Evolutionary conservation across 2,113 vertebrate genomes (phyloP).

Genomic region (Corynorhinus townsendii): DNA sequence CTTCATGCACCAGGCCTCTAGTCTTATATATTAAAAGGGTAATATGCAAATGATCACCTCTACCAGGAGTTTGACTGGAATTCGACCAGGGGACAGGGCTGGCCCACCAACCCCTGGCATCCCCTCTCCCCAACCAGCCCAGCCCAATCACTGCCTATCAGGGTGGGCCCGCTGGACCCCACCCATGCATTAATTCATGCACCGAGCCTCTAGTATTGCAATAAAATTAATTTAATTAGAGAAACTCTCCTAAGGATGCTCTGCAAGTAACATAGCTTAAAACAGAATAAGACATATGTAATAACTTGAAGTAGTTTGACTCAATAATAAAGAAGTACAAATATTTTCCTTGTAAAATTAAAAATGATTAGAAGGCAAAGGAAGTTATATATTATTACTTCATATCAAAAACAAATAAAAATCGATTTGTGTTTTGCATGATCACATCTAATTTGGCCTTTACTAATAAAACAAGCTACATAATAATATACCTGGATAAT

Average conservation of each 20-base stretch:
- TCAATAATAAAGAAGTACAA: not conserved
- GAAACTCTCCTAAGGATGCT: not conserved
- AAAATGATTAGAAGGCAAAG: not conserved
- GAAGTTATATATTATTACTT: not conserved
- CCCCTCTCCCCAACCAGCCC: too few species aligned
- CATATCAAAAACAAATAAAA: not conserved
- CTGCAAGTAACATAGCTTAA: not conserved
- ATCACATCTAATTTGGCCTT: not conserved
- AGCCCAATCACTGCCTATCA: too few species aligned
- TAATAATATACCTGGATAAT: not conserved
- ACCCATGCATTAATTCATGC: too few species aligned
- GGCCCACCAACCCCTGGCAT: too few species aligned
- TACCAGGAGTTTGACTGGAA: too few species aligned
- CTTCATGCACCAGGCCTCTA: too few species aligned
- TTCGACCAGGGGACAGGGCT: too few species aligned
- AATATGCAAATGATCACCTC: too few species aligned
- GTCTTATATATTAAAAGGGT: too few species aligned
- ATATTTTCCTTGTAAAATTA: not conserved
- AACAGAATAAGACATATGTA: not conserved
- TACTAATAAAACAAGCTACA: not conserved
- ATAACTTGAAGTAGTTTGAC: not conserved
- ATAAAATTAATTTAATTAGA: not conserved
- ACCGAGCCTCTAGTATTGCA: not conserved
- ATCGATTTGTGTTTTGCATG: not conserved
- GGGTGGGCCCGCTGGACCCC: too few species aligned